These are phyloP conservation scores for Zapus hudsonius DNA, from an alignment of 2,113 vertebrate genomes.

Conservation along the genomic window DNA sequence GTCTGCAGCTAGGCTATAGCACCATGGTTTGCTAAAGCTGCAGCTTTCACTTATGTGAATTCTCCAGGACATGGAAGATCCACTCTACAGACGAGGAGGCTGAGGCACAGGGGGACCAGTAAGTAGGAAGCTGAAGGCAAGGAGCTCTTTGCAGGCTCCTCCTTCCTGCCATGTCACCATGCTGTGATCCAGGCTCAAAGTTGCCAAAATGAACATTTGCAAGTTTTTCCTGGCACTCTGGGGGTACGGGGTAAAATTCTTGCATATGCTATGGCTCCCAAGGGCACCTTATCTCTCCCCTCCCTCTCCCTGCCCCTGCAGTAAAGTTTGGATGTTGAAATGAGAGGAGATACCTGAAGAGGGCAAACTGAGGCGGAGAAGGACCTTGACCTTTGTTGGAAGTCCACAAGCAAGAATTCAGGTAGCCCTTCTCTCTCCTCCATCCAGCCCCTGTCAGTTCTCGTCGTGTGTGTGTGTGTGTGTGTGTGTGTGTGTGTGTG, in stretches of 20 bases:
- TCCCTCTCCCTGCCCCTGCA: neutral
- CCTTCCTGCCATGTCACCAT: neutral
- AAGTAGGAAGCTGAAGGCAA: neutral
- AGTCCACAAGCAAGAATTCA: neutral
- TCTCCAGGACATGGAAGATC: neutral
- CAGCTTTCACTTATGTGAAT: neutral
- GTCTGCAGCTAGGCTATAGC: neutral
- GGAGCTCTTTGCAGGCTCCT: no score
- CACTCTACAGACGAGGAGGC: neutral
- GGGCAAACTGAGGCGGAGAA: neutral
- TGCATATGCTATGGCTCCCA: neutral
- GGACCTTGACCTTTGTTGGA: neutral
- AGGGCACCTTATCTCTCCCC: neutral
- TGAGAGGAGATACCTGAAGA: neutral
- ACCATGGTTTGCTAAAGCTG: fast-evolving
- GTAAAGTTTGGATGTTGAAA: neutral
- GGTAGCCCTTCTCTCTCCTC: neutral
- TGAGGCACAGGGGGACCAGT: neutral
- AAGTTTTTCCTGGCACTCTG: neutral
- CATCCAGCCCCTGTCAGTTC: no score
- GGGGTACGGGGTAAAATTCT: neutral
- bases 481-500: no score
- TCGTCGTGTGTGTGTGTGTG: neutral
- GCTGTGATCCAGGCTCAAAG: neutral
- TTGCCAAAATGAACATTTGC: neutral